Evolutionary conservation across 1,140 invertebrate species (phyloP).

Genomic region (Vanessa atalanta): DNA sequence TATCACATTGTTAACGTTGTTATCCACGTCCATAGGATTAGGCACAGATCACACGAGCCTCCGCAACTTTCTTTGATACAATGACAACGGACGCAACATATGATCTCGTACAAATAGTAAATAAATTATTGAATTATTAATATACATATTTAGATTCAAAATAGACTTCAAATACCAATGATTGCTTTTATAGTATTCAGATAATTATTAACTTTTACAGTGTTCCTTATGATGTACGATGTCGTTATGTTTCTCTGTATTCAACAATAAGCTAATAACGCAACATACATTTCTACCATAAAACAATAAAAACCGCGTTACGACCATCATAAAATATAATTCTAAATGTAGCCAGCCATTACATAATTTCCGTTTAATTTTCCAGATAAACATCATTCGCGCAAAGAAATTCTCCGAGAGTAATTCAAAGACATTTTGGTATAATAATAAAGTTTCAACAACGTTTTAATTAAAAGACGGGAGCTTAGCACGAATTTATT

Average conservation of each 20-base stretch:
- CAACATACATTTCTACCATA: constrained; percentile 4
- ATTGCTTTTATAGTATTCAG: not conserved
- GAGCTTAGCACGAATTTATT: constrained; percentile 64
- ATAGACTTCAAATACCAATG: not conserved
- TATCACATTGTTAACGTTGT: constrained; percentile 79
- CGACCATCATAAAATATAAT: constrained; percentile 11
- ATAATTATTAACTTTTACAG: not conserved
- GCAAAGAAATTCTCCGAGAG: constrained; percentile 25
- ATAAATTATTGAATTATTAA: not conserved
- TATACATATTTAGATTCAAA: not conserved
- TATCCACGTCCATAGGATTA: constrained; percentile 76
- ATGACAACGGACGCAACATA: constrained; percentile 25
- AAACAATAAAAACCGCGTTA: constrained; percentile 5
- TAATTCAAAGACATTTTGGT: constrained; percentile 40
- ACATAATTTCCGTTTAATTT: constrained; percentile 25
- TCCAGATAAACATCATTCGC: constrained; percentile 30
- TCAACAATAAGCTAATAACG: not conserved
- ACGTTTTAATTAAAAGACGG: constrained; percentile 71
- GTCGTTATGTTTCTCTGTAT: constrained; percentile 24
- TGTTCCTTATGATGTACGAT: constrained; percentile 11
- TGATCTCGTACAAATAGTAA: too few species aligned
- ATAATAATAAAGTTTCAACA: constrained; percentile 50
- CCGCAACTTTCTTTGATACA: constrained; percentile 40
- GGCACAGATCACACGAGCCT: constrained; percentile 62
- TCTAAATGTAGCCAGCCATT: constrained; percentile 11